A percentile compares a stretch with the other conserved stretches of the same genome.
Evolutionary conservation across 2,113 vertebrate genomes (phyloP).

Genomic region (Edolisoma coerulescens): DNA sequence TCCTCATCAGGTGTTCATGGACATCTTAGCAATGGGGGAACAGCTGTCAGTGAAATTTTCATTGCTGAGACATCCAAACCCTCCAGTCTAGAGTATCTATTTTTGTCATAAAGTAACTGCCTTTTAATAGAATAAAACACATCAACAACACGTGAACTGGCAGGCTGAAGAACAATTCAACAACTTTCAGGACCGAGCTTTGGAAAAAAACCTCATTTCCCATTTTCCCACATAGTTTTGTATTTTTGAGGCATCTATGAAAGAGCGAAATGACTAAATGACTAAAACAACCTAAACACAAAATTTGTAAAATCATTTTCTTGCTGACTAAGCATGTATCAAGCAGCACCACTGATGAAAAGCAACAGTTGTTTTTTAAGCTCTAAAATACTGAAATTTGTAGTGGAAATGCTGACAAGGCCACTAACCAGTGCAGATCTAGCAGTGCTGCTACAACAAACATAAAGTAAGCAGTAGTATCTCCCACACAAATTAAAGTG

Average conservation of each 20-base stretch:
- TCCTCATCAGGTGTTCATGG: not conserved
- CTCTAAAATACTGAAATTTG: not conserved
- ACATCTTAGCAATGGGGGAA: not conserved
- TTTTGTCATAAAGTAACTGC: not conserved
- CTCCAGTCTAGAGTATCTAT: not conserved
- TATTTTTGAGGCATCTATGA: not conserved
- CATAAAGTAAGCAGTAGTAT: not conserved
- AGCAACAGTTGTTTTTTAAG: not conserved
- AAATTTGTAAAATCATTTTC: not conserved
- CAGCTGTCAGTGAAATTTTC: not conserved
- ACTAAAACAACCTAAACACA: not conserved
- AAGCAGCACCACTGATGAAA: not conserved
- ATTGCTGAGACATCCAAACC: not conserved
- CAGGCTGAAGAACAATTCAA: not conserved
- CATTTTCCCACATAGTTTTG: not conserved
- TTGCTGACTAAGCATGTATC: not conserved
- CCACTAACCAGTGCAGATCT: not conserved
- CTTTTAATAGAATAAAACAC: not conserved
- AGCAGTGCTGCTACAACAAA: not conserved
- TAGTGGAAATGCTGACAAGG: not conserved
- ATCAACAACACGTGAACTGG: not conserved
- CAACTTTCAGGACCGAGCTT: not conserved
- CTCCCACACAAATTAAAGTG: not conserved
- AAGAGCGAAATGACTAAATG: too few species aligned
- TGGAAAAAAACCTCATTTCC: not conserved